A percentile compares a stretch with the other conserved stretches of the same genome.
These are phyloP conservation scores for Sarotherodon lohbergeri DNA, from an alignment of 2,113 vertebrate genomes.

Conservation along the genomic window DNA sequence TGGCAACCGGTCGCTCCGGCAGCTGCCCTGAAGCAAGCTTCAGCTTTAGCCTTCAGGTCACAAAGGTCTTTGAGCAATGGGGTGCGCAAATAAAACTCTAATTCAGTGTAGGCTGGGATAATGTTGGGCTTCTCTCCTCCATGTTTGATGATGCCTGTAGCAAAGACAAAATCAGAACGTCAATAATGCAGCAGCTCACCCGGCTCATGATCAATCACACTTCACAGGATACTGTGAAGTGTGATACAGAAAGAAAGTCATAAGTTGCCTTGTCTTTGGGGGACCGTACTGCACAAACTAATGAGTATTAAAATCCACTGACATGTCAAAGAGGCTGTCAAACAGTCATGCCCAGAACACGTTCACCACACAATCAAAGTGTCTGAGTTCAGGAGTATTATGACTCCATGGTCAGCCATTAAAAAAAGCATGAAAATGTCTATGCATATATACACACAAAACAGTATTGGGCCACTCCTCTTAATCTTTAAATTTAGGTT, in stretches of 20 bases:
- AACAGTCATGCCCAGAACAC: neutral
- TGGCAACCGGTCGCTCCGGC: slow-evolving; percentile 81
- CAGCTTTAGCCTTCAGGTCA: slow-evolving; percentile 77
- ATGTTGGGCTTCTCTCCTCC: slow-evolving; percentile 87
- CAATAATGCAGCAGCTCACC: neutral
- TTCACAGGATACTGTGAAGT: neutral
- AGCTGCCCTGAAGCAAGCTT: slow-evolving; percentile 84
- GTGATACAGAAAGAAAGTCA: neutral
- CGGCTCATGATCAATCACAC: neutral
- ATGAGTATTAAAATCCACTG: neutral
- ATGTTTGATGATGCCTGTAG: slow-evolving; percentile 85
- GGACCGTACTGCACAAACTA: neutral
- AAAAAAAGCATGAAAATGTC: neutral
- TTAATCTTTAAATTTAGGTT: no score
- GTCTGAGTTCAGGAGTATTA: neutral
- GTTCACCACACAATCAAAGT: neutral
- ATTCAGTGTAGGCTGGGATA: slow-evolving; percentile 83
- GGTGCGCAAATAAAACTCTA: slow-evolving; percentile 82
- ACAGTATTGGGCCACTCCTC: no score
- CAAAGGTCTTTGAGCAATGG: slow-evolving; percentile 76
- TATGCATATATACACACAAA: no score
- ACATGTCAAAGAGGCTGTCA: neutral
- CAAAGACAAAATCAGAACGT: neutral
- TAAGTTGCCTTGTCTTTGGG: neutral
- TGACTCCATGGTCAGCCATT: neutral